Evolutionary conservation across 2,113 vertebrate species (phyloP).

Genomic region (Morone chrysops): DNA sequence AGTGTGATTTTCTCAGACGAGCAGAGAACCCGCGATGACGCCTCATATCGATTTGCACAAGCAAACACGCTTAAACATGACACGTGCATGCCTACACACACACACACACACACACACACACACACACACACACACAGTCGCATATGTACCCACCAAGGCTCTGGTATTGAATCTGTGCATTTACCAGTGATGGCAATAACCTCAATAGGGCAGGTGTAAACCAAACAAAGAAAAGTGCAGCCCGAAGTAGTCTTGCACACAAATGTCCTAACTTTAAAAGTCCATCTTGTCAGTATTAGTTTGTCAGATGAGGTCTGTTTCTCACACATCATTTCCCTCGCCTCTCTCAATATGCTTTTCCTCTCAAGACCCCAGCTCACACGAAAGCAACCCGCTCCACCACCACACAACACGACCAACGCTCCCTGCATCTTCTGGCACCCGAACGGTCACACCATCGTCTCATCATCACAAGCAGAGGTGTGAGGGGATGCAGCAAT

Average conservation of each 20-base stretch:
- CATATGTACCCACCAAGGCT: conserved; percentile 12
- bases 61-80: conserved; percentile 50
- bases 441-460: conserved; percentile 35
- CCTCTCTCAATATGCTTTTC: conserved; percentile 24
- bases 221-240: conserved; percentile 34
- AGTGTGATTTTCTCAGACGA: conserved; percentile 90
- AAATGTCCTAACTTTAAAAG: background rate
- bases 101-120: conserved; percentile 17
- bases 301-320: conserved; percentile 67
- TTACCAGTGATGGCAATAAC: conserved; percentile 29
- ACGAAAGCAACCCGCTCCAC: background rate
- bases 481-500: conserved; percentile 75
- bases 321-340: conserved; percentile 38
- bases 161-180: conserved; percentile 39
- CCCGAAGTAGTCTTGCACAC: background rate
- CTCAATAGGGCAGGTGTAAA: conserved; percentile 25
- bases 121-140: conserved; percentile 10
- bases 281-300: conserved; percentile 31
- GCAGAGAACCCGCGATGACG: conserved; percentile 85
- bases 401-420: conserved; percentile 18
- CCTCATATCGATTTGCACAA: conserved; percentile 75
- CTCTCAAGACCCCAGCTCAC: background rate
- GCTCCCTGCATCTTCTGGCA: conserved; percentile 31
- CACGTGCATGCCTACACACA: conserved; percentile 40
- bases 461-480: conserved; percentile 66